Evolutionary conservation across 2,113 vertebrate genomes (phyloP), one percentile per base, ranked within the genome.

Genomic region (Chaetorhynchus papuensis): DNA sequence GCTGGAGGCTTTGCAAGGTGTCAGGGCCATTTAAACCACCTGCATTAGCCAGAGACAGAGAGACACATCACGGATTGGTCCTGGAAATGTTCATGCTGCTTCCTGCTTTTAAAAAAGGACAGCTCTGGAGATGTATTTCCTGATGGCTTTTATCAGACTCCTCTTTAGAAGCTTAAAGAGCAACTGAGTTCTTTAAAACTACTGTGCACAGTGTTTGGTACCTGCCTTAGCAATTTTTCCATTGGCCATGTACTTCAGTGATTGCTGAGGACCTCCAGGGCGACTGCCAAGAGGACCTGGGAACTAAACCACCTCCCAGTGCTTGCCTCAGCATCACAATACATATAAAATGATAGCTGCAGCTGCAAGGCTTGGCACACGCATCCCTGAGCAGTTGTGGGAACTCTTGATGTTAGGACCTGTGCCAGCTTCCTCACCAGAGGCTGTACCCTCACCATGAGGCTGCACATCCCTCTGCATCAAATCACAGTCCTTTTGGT

Each of bases 311-410:
- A 47, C 30, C 39, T 74, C 52, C 33, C 60, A 35, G 22, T 66
- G 60, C 69, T 84, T n/a, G 64, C 47, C 50, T 76, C 56, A 17
- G 68, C 45, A 47, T 33, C 75, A 63, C 61, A 60, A 11, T 22
- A 20, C 11, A 23, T 23, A 31, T 56, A 44, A 74, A 93, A 63
- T 1, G 18, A 59, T 7, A 57, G 89, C 42, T 66, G 83, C 94
- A 96, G 93, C 91, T 95, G 95, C 65, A 54, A 56, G 70, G 61
- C 59, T 94, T 95, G 93, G 92, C 84, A 81, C 68, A 44, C 10
- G 13, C 53, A 56, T 5, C 35, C 56, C 74, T 28, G 16, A 91
- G 81, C 68, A 66, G 77, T 91, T 87, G 87, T 12, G 31, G 64
- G 64, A 95, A 37, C 87, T 70, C 93, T 95, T 54, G 53, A 95